Conservation (phyloP, 2,113 vertebrate species). For the Gracilinanus agilis region DNA sequence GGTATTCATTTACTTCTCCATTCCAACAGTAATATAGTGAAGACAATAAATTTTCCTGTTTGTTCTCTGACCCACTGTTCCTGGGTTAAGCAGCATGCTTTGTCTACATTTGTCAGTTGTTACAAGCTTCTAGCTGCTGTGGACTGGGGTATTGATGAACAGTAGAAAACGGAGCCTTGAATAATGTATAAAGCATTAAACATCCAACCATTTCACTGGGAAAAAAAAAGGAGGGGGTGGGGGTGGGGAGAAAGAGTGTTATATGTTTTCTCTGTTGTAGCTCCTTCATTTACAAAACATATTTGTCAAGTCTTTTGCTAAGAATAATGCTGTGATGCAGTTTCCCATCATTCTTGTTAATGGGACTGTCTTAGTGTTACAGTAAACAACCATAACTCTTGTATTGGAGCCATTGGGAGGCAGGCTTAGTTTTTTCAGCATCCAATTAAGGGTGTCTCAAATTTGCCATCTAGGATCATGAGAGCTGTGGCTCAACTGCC, state of each 20-base stretch:
- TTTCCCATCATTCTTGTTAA: constrained; percentile 91
- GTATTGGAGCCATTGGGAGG: constrained; percentile 82
- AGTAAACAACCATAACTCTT: constrained; percentile 91
- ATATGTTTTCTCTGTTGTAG: constrained; percentile 88
- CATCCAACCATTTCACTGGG: constrained; percentile 80
- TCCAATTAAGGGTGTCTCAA: constrained; percentile 87
- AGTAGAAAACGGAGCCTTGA: constrained; percentile 85
- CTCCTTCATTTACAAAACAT: constrained; percentile 90
- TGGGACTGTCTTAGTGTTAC: constrained; percentile 90
- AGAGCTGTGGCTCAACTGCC: constrained; percentile 71
- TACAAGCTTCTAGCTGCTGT: constrained; percentile 85
- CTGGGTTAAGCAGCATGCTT: constrained; percentile 87
- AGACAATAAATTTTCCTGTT: constrained; percentile 87
- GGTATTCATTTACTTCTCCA: constrained; percentile 82
- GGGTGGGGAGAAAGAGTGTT: constrained; percentile 73
- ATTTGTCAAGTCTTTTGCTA: constrained; percentile 90
- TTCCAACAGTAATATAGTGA: constrained; percentile 83
- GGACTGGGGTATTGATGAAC: constrained; percentile 84
- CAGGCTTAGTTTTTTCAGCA: constrained; percentile 83
- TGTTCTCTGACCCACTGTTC: constrained; percentile 87
- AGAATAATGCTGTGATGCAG: constrained; percentile 88
- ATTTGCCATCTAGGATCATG: constrained; percentile 81
- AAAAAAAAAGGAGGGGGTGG: constrained; percentile 56
- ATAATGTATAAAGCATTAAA: constrained; percentile 88
- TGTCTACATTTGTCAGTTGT: constrained; percentile 87